These are phyloP conservation scores for Machimus rusticus DNA, from an alignment of 2,888 invertebrate genomes.

Conservation along the genomic window DNA sequence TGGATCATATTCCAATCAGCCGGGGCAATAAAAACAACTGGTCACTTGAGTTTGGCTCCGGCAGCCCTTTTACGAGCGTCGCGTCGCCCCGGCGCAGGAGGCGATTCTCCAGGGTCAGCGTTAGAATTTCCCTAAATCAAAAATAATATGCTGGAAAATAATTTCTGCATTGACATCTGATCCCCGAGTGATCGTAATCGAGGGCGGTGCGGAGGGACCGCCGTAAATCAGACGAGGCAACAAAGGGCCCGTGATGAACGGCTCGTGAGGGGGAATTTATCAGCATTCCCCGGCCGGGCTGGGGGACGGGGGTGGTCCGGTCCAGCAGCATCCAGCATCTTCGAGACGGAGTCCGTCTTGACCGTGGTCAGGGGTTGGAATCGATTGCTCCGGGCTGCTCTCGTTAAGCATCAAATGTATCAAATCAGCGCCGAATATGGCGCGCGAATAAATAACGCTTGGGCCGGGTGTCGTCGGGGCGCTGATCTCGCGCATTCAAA, in stretches of 20 bases:
- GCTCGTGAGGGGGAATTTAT: constrained; percentile 22
- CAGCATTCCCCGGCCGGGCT: not conserved
- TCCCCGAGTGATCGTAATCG: constrained; percentile 49
- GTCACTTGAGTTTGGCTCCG: constrained; percentile 45
- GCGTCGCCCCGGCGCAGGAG: not conserved
- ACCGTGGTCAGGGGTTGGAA: constrained; percentile 30
- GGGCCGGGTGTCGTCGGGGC: constrained; percentile 14
- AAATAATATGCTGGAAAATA: constrained; percentile 50
- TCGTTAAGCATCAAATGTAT: constrained; percentile 15
- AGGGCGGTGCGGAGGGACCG: constrained; percentile 21
- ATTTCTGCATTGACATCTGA: constrained; percentile 49
- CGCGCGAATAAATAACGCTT: not conserved
- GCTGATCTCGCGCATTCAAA: constrained; percentile 2
- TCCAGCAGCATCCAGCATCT: not conserved
- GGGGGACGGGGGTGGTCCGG: not conserved
- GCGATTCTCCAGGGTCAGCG: not conserved
- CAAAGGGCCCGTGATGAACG: constrained; percentile 43
- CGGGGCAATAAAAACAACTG: constrained; percentile 48
- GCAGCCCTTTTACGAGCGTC: constrained; percentile 31
- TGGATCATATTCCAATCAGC: constrained; percentile 47
- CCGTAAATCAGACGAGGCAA: constrained; percentile 29
- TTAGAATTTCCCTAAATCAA: constrained; percentile 48
- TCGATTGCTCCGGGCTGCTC: not conserved
- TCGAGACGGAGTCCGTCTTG: not conserved
- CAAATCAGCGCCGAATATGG: constrained; percentile 22